Base-by-base conservation (phyloP, 1,140 invertebrate species). In the Tyrophagus putrescentiae region DNA sequence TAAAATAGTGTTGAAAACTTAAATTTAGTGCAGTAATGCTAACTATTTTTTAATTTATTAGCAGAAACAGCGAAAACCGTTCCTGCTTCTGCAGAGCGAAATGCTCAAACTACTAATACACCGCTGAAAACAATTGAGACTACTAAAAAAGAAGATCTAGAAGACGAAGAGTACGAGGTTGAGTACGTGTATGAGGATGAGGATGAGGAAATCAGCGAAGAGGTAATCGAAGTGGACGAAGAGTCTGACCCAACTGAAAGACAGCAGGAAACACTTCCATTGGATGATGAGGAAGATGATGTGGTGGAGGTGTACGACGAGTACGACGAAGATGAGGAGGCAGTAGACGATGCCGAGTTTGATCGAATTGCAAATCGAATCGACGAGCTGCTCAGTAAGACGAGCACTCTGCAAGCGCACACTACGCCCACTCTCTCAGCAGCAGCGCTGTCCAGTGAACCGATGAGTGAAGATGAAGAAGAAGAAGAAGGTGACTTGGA, bases 321-420 rank as follows among this genome's bases (percentile, higher is more conserved):
- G 3, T 25, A 6, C 21, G 44, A 5, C 6, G n/a, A 16, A 6
- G 45, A 50, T 11, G 45, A 50, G 3, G 45, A 23, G 13, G 21
- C 11, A 16, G n/a, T n/a, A n/a, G n/a, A n/a, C n/a, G n/a, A n/a
- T n/a, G 21, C 11, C 1, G 52, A 54, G 27, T 54, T 34, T 54
- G 52, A 54, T 54, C 4, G 27, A 21, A 27, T 54, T 32, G 52
- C 52, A 3, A 54, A 54, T 33, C 32, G 25, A 25, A 54, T 54
- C 25, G 52, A 54, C 39, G 52, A 54, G 27, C 25, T 54, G 3
- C 2, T 54, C 3, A 54, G 27, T 25, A 54, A 54, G 27, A 54
- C 52, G n/a, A 54, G 28, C 4, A 21, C 13, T 13, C 36, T 21
- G 36, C 13, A 13, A 21, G 36, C 13, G 13, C 13, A 21, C 36